A percentile compares a stretch with the other conserved stretches of the same genome.
phyloP scores from a whole-genome alignment of 2,113 vertebrate genomes.

The Eulacestoma nigropectus region DNA sequence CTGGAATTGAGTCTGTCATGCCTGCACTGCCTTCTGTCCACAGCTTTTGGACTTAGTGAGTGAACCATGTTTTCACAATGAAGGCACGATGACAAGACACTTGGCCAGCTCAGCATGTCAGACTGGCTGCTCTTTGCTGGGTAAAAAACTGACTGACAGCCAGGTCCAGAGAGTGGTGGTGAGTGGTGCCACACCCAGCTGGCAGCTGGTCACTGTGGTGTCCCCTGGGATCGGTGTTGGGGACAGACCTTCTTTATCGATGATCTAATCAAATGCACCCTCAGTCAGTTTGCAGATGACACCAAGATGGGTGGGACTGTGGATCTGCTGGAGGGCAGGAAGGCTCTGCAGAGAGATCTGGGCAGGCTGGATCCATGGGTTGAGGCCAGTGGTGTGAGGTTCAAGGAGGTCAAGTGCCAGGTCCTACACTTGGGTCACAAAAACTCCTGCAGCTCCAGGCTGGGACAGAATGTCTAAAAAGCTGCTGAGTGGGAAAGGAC shows the following conservation, averaged over 20 bases:
- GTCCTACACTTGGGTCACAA: not conserved
- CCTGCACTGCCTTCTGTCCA: not conserved
- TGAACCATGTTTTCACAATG: not conserved
- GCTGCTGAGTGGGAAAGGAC: not conserved
- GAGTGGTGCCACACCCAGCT: too few relatives aligned
- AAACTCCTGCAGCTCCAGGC: not conserved
- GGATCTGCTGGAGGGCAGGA: not conserved
- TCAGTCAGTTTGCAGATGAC: not conserved
- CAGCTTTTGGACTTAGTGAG: not conserved
- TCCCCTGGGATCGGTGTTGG: not conserved
- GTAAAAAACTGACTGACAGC: fast-evolving
- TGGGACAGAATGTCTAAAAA: not conserved
- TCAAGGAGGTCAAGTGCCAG: fast-evolving
- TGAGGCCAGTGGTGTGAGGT: fast-evolving
- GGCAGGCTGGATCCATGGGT: not conserved
- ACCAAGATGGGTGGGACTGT: fast-evolving
- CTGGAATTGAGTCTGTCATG: not conserved
- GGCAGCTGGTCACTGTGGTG: fast-evolving
- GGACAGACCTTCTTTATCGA: not conserved
- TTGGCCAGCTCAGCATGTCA: not conserved
- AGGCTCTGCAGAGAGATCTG: not conserved
- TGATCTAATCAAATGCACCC: not conserved
- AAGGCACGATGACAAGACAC: not conserved
- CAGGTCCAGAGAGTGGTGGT: fast-evolving
- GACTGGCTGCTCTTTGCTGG: not conserved